These are phyloP conservation scores for Synchiropus splendidus DNA, from an alignment of 2,113 vertebrate genomes.

Conservation along the genomic window DNA sequence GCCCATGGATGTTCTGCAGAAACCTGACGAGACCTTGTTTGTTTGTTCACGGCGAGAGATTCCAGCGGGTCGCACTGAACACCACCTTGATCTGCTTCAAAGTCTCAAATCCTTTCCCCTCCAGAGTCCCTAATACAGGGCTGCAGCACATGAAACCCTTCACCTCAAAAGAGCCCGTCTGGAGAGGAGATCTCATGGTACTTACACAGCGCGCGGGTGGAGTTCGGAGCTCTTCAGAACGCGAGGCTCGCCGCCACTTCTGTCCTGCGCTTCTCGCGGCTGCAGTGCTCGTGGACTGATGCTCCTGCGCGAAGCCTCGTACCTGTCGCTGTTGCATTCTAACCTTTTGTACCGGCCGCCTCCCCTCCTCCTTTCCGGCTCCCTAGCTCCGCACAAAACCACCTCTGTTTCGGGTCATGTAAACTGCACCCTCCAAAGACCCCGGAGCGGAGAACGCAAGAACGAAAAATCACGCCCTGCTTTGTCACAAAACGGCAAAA, in stretches of 20 bases:
- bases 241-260: no score
- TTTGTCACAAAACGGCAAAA: neutral
- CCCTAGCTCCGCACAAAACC: constrained; percentile 39
- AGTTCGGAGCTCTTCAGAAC: no score
- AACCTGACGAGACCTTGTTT: constrained; percentile 44
- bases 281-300: no score
- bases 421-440: neutral
- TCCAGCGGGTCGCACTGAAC: neutral
- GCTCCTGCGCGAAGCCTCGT: constrained; percentile 29
- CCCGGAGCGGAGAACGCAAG: neutral
- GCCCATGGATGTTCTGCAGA: constrained; percentile 29
- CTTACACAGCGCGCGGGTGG: no score
- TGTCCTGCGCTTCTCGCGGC: no score
- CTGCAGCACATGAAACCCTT: no score
- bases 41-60: neutral
- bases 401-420: constrained; percentile 36
- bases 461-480: neutral
- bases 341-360: neutral
- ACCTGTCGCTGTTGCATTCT: constrained; percentile 35
- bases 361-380: constrained; percentile 9
- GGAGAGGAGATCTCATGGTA: no score
- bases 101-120: no score
- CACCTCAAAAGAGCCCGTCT: no score
- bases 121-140: no score
- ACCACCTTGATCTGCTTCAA: no score